phyloP scores from a whole-genome alignment of 2,797 vertebrate genomes.

The Ptychobarbus kaznakovi region DNA sequence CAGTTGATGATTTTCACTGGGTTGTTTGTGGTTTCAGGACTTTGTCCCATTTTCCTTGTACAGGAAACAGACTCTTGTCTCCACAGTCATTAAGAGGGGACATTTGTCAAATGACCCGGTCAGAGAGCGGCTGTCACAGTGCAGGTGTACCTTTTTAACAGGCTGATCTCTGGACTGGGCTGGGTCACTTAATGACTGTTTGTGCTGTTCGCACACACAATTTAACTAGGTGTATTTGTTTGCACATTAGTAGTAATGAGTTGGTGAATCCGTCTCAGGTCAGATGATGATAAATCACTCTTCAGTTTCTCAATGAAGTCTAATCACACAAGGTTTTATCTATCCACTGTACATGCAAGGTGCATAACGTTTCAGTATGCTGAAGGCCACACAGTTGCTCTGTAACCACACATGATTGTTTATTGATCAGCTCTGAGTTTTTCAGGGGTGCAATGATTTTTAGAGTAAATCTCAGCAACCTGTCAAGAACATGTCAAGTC shows the following conservation, averaged over 20 bases:
- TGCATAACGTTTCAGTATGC: not conserved
- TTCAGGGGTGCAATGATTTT: not conserved
- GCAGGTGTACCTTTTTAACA: conserved; percentile 7
- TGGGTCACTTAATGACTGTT: not conserved
- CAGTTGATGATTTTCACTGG: not conserved
- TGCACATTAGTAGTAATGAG: conserved; percentile 18
- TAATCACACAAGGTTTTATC: not conserved
- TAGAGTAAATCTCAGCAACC: not conserved
- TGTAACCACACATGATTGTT: not conserved
- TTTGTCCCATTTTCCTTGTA: conserved; percentile 5
- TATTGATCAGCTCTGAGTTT: not conserved
- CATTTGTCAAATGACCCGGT: conserved; percentile 17
- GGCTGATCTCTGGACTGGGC: conserved; percentile 8
- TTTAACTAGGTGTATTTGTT: conserved; percentile 24
- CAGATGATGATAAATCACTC: not conserved
- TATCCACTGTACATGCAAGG: not conserved
- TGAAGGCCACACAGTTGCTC: not conserved
- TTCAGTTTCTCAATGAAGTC: not conserved
- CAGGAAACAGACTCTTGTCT: not conserved
- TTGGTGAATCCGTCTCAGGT: not conserved
- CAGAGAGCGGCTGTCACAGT: not conserved
- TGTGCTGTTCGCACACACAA: conserved; percentile 2
- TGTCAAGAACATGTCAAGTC: not conserved
- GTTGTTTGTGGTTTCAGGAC: not conserved
- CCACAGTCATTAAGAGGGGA: conserved; percentile 9